Evolutionary conservation across 2,113 vertebrate genomes (phyloP).

Genomic region (Orthochromis malagaraziensis): DNA sequence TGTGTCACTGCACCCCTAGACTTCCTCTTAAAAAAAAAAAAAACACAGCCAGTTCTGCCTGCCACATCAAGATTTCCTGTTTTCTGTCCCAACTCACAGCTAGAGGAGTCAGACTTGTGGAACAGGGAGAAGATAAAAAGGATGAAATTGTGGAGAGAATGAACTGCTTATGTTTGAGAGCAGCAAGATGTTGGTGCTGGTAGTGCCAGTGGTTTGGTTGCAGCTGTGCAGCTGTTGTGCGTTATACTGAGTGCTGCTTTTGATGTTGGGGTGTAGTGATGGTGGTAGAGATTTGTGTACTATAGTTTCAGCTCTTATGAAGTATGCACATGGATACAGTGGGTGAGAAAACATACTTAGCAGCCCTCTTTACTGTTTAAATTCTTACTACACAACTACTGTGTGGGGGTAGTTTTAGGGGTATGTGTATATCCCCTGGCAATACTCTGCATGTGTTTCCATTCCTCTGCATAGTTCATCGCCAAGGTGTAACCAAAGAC

Average conservation of each 20-base stretch:
- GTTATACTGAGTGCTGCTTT: background rate
- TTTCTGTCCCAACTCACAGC: background rate
- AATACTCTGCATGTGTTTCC: background rate
- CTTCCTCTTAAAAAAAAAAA: background rate
- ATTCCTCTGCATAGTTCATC: background rate
- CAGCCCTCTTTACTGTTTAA: background rate
- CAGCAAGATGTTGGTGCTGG: background rate
- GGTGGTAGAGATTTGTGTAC: background rate
- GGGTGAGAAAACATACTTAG: background rate
- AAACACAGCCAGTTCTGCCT: background rate
- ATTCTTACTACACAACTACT: background rate
- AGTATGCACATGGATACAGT: background rate
- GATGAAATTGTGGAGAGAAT: background rate
- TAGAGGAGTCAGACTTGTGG: background rate
- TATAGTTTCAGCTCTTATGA: background rate
- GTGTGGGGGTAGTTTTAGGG: background rate
- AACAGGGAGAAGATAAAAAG: background rate
- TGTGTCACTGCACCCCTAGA: background rate
- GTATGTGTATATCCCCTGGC: background rate
- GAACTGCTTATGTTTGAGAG: background rate
- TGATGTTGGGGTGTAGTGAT: background rate
- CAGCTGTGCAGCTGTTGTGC: background rate
- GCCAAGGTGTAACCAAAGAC: conserved; percentile 14
- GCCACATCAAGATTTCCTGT: background rate
- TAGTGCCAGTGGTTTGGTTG: background rate